Percentiles rank a stretch among this genome's conserved stretches.
Conservation (phyloP, 1,140 invertebrate genomes). For the Atta texana region DNA sequence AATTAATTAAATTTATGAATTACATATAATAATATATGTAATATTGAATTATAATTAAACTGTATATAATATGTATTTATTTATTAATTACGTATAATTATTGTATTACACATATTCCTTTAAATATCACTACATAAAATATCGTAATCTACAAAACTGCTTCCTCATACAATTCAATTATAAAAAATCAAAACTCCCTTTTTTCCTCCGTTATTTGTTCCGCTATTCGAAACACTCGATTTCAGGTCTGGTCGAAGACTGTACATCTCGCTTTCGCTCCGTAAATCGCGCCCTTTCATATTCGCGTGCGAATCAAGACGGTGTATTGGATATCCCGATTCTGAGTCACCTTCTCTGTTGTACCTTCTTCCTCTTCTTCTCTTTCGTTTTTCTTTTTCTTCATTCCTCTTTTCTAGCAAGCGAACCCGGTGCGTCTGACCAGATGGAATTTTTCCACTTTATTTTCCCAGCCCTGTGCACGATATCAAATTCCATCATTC, state of each 20-base stretch:
- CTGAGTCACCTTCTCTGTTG: conserved; percentile 22
- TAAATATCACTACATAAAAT: background rate
- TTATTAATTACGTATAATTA: background rate
- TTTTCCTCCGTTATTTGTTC: background rate
- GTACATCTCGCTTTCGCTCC: conserved; percentile 37
- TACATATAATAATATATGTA: background rate
- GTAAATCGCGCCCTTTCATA: conserved; percentile 60
- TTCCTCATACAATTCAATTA: background rate
- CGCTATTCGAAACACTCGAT: conserved; percentile 45
- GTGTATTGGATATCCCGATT: conserved; percentile 65
- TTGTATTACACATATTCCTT: background rate
- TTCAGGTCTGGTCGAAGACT: background rate
- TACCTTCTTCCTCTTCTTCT: conserved; percentile 27
- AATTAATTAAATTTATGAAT: background rate
- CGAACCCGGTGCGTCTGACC: conserved; percentile 70
- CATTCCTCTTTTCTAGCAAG: conserved; percentile 6
- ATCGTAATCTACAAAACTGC: background rate
- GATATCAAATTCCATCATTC: conserved; percentile 79
- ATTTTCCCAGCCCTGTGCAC: conserved; percentile 72
- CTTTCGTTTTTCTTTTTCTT: conserved; percentile 5
- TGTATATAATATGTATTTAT: background rate
- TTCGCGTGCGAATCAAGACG: conserved; percentile 58
- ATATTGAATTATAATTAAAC: background rate
- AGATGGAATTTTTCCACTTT: conserved; percentile 79
- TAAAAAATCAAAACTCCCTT: background rate